A percentile compares a stretch with the other conserved stretches of the same genome.
These are phyloP conservation scores for Calephelis perditalis DNA, from an alignment of 2,888 invertebrate genomes.

Conservation along the genomic window DNA sequence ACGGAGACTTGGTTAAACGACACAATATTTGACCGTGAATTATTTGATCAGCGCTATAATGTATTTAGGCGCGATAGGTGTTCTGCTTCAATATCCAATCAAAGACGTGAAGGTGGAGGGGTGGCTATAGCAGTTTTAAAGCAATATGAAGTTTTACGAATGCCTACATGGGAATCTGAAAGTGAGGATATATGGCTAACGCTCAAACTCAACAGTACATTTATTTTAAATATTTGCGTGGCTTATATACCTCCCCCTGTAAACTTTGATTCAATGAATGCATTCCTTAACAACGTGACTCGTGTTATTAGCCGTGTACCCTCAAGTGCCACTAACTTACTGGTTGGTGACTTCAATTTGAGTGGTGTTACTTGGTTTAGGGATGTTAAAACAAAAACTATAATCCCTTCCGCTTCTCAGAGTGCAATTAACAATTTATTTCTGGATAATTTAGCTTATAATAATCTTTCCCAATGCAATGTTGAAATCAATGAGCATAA, in stretches of 20 bases:
- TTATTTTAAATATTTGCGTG: neutral
- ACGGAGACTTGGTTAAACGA: slow-evolving; percentile 9
- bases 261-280: neutral
- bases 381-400: neutral
- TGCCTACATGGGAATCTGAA: neutral
- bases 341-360: neutral
- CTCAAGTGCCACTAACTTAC: neutral
- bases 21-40: slow-evolving; percentile 8
- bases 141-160: slow-evolving; percentile 5
- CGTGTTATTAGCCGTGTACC: neutral
- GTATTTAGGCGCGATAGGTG: slow-evolving; percentile 7
- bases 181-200: neutral
- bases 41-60: slow-evolving; percentile 9
- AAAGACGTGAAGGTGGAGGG: slow-evolving; percentile 4
- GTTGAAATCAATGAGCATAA: neutral
- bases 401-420: neutral
- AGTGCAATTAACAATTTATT: neutral
- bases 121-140: slow-evolving; percentile 1
- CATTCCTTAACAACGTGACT: neutral
- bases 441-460: neutral
- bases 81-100: neutral
- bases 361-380: neutral
- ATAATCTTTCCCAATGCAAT: neutral
- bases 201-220: neutral
- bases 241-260: neutral